Base-by-base conservation (phyloP, 2,797 vertebrate genomes). In the Aphelocoma californica region DNA sequence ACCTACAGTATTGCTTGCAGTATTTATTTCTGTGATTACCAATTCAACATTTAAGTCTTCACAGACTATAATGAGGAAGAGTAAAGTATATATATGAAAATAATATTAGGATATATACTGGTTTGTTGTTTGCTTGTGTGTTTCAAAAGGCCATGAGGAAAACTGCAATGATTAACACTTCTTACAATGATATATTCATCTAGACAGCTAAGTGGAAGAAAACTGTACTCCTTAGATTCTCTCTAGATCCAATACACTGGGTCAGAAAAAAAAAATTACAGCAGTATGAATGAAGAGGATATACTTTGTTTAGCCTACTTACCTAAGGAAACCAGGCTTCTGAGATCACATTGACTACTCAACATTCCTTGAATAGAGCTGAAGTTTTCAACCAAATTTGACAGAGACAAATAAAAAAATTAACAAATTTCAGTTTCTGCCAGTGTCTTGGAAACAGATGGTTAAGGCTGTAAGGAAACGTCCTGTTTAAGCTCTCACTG, bases 301-400 rank as follows among this genome's bases (percentile, higher is more conserved):
- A 60, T 25, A 81, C n/a, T 75, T 73, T 64, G 29, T 64, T 92
- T 73, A 92, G 66, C 73, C 70, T 90, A 88, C 77, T 81, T 73
- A 93, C 71, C 53, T 48, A 94, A 71, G 47, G 20, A 95, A 94
- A 75, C 17, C 48, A 84, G 60, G 42, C 29, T 90, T 90, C 81
- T 60, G 62, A 94, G 61, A 88, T 50, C 40, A 56, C 44, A 83
- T 10, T 75, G 38, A 56, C 73, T 93, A 92, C 62, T 16, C 44
- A 92, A 69, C 6, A 38, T 17, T 38, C 48, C 61, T 80, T 12
- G 1, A 51, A 67, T 2, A 81, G 16, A 74, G 26, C 23, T 72
- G 42, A 88, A 94, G 62, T 50, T 90, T 93, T 90, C 81, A 93
- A 67, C 17, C n/a, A 92, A 56, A 75, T 85, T 75, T 80, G 83